phyloP scores from a whole-genome alignment of 2,888 invertebrate species.

The Idaea aversata region DNA sequence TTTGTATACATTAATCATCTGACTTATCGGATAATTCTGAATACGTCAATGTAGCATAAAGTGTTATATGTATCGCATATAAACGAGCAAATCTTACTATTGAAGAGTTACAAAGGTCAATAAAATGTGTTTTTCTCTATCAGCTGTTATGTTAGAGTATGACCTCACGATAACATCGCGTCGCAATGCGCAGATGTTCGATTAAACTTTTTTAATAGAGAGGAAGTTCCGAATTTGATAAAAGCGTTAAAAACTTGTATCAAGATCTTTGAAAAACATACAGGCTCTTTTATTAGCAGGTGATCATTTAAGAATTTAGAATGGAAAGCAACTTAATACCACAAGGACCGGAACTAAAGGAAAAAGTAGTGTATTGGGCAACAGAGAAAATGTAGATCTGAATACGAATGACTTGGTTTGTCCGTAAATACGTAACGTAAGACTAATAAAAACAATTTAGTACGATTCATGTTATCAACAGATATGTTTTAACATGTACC shows the following conservation, averaged over 20 bases:
- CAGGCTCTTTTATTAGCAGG: background rate
- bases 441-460: background rate
- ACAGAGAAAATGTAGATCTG: background rate
- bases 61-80: too few relatives aligned
- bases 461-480: background rate
- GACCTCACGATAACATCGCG: conserved; percentile 53
- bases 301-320: background rate
- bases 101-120: conserved; percentile 30
- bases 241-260: conserved; percentile 11
- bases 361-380: background rate
- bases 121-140: conserved; percentile 42
- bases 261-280: background rate
- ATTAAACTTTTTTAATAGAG: conserved; percentile 20
- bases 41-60: background rate
- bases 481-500: too few relatives aligned
- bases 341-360: background rate
- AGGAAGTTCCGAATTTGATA: conserved; percentile 22
- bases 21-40: background rate
- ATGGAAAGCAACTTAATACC: background rate
- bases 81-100: background rate
- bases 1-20: background rate
- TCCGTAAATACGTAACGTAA: background rate
- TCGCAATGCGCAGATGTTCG: conserved; percentile 56
- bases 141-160: conserved; percentile 40
- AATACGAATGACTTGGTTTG: background rate